Evolutionary conservation across 2,888 invertebrate species (phyloP).

Genomic region (Leptopilina myrica): DNA sequence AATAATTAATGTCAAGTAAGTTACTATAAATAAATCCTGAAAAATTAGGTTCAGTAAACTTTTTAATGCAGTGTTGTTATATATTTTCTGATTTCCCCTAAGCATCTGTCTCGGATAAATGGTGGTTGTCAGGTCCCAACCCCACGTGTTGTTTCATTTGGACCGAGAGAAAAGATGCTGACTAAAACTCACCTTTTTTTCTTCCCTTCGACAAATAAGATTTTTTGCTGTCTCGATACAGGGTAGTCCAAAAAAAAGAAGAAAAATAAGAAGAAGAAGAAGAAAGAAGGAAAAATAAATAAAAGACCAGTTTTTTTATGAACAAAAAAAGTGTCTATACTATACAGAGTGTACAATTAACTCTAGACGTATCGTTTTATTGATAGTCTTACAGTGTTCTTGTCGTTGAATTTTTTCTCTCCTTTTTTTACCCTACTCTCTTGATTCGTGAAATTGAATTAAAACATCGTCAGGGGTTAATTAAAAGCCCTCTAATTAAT

Average conservation of each 20-base stretch:
- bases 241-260: not conserved
- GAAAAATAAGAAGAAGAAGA: not conserved
- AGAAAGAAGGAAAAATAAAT: not conserved
- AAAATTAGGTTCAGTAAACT: conserved; percentile 1
- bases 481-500: conserved; percentile 10
- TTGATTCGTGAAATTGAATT: not conserved
- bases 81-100: not conserved
- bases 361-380: not conserved
- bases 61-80: not conserved
- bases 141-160: conserved; percentile 56
- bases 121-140: conserved; percentile 43
- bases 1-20: not conserved
- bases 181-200: conserved; percentile 42
- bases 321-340: not conserved
- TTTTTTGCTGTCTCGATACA: not conserved
- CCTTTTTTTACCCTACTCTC: not conserved
- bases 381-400: not conserved
- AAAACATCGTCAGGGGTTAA: conserved; percentile 12
- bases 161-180: conserved; percentile 42
- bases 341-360: not conserved
- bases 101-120: not conserved
- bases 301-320: not conserved
- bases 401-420: not conserved
- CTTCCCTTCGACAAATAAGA: conserved; percentile 17
- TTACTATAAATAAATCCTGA: not conserved